These are phyloP conservation scores for Mastomys coucha DNA, from an alignment of 2,113 vertebrate genomes.

Conservation along the genomic window DNA sequence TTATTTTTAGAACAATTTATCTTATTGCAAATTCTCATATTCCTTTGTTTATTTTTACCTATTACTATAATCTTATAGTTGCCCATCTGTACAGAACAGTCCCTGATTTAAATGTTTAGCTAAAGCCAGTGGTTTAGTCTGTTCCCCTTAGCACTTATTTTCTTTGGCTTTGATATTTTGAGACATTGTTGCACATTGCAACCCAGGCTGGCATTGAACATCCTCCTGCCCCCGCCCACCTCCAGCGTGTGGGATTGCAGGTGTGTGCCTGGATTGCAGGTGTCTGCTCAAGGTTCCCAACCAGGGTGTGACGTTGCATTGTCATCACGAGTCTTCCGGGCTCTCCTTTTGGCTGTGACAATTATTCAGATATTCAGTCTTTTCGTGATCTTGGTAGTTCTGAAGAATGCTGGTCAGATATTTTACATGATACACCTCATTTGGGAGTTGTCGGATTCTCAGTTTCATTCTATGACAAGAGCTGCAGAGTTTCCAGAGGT, in stretches of 20 bases:
- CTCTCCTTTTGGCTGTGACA: neutral
- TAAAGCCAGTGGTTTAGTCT: neutral
- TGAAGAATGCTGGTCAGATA: neutral
- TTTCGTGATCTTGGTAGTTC: neutral
- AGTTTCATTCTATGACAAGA: neutral
- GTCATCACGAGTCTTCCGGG: neutral
- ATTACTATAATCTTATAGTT: neutral
- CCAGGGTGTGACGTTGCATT: too few relatives aligned
- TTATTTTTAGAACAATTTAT: neutral
- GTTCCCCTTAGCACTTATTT: neutral
- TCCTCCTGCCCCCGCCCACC: fast-evolving
- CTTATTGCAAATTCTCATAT: neutral
- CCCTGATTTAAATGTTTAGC: neutral
- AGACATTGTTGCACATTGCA: neutral
- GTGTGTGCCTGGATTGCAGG: too few relatives aligned
- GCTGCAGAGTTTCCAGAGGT: neutral
- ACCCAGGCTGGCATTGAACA: neutral
- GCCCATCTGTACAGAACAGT: neutral
- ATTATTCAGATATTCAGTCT: neutral
- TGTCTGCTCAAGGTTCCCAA: neutral
- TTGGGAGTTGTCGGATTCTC: neutral
- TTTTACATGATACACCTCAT: neutral
- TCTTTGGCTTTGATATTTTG: neutral
- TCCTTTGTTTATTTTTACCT: neutral
- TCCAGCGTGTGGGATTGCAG: neutral